Evolutionary conservation across 2,888 invertebrate genomes (phyloP), one percentile per base, ranked within the genome.

Genomic region (Cyrtodaria siliqua): DNA sequence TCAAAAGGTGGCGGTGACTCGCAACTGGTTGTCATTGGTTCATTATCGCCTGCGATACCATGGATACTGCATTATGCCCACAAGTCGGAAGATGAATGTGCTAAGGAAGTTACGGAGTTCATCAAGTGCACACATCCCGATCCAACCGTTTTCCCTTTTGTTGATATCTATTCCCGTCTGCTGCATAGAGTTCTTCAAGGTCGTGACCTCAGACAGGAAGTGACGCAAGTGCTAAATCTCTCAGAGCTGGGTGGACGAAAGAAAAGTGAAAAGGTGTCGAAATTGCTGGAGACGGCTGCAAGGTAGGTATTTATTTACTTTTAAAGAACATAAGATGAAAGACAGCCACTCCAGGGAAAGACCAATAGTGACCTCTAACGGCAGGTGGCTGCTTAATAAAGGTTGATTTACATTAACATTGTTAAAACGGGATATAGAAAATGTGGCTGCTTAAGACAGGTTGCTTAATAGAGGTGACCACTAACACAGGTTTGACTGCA

Each of bases 11-110:
- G 27, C 0, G 72, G 82, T 23, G 91, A 91, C 66, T 74, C 78
- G 18, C 90, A 91, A 78, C 82, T 91, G 1, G 75, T 87, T 16
- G 85, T 83, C 20, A 87, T 91, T 40, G 91, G 91, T 0, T 79
- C 88, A 1, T 59, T 90, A 26, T 84, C 86, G 2, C 80, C 86
- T 0, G 86, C 89, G 0, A 79, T 91, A 26, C 90, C 91, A 0
- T 91, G 91, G 91, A 83, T 90, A n/a, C 61, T 90, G 0, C 81
- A 85, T n/a, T 86, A 86, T 67, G 87, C 88, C n/a, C 82, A 86
- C 70, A 85, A 73, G 57, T 71, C 89, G 2, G 89, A 87, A 47
- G 76, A 83, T 8, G 88, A 90, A 16, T 89, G 90, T 81, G 87
- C 83, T 6, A 73, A 73, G 38, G 75, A 74, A n/a, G 74, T 87